A percentile compares a stretch with the other conserved stretches of the same genome.
These are phyloP conservation scores for Pheosia tremula DNA, from an alignment of 2,888 invertebrate genomes.

Conservation along the genomic window DNA sequence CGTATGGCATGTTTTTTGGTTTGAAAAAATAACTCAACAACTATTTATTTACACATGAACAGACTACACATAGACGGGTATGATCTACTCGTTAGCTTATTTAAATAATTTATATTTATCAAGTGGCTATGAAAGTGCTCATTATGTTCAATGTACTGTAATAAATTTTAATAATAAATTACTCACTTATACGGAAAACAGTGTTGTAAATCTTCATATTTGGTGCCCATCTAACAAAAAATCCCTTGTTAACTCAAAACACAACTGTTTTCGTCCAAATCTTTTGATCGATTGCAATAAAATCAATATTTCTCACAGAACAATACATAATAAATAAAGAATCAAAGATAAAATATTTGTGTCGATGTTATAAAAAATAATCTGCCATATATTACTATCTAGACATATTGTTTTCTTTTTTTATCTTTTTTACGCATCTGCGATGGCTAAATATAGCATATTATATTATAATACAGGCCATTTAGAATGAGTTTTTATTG, in stretches of 20 bases:
- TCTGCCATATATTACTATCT: conserved; percentile 2
- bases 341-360: conserved; percentile 29
- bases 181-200: conserved; percentile 42
- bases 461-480: neutral
- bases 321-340: conserved; percentile 27
- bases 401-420: conserved; percentile 18
- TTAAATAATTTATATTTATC: too few species aligned
- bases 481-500: too few species aligned
- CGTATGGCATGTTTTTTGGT: too few species aligned
- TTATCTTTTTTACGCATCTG: conserved; percentile 42
- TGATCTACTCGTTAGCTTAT: too few species aligned
- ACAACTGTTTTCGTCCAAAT: conserved; percentile 26
- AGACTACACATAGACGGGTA: too few species aligned
- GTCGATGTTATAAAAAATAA: conserved; percentile 34
- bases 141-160: too few species aligned
- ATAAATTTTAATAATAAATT: conserved; percentile 11
- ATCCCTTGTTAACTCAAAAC: conserved; percentile 15
- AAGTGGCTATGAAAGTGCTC: too few species aligned
- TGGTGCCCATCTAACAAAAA: conserved; percentile 37
- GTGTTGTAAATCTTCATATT: conserved; percentile 42
- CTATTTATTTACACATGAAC: too few species aligned
- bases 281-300: conserved; percentile 31
- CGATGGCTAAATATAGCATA: conserved; percentile 8
- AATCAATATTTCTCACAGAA: conserved; percentile 26
- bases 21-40: too few species aligned